These are phyloP conservation scores for Tenrec ecaudatus DNA, from an alignment of 2,113 vertebrate species.

Conservation along the genomic window DNA sequence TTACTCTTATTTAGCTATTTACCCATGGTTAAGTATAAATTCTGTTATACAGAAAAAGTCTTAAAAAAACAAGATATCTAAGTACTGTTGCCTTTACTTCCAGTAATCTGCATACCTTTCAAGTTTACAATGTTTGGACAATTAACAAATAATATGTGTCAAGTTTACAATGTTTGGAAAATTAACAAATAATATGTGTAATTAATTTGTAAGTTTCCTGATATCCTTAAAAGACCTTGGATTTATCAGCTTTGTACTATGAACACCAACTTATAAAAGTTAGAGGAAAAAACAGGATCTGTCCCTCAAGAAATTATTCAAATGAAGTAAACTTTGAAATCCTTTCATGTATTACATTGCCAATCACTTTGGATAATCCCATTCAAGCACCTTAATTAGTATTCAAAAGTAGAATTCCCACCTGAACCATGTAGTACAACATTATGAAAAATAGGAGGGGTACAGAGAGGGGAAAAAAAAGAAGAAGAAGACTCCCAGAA, in stretches of 20 bases:
- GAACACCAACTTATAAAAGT: neutral
- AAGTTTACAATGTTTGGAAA: no score
- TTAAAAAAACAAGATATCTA: neutral
- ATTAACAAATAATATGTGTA: neutral
- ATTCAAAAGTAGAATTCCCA: constrained; percentile 77
- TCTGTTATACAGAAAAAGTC: neutral
- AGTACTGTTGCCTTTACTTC: neutral
- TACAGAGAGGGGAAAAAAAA: constrained; percentile 41
- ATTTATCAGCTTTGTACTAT: constrained; percentile 72
- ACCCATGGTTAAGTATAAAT: neutral
- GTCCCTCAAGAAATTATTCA: constrained; percentile 66
- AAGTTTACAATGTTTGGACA: neutral
- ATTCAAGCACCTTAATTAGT: constrained; percentile 79
- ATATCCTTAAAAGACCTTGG: constrained; percentile 73
- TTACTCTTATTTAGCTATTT: constrained; percentile 20
- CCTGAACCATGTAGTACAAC: constrained; percentile 72
- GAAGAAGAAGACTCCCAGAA: constrained; percentile 71
- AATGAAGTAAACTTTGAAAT: constrained; percentile 77
- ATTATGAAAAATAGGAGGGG: constrained; percentile 59
- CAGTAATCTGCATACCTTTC: neutral
- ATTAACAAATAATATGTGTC: neutral
- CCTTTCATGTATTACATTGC: constrained; percentile 70
- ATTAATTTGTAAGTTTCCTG: neutral
- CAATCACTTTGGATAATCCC: constrained; percentile 67
- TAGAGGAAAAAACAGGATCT: constrained; percentile 44